Base-by-base conservation (phyloP, 2,113 vertebrate species). In the Grammatotria lemairii region DNA sequence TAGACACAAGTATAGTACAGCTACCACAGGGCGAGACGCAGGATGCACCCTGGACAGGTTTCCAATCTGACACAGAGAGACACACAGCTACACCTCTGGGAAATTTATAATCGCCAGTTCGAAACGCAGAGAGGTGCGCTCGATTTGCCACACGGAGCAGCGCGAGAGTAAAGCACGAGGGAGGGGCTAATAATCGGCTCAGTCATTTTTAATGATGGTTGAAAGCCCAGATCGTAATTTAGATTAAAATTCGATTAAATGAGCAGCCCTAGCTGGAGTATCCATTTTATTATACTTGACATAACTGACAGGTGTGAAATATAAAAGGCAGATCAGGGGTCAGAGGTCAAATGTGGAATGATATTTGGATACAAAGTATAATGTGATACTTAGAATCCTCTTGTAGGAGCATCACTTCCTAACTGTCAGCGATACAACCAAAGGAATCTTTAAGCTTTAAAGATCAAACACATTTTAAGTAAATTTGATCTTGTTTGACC, bases 101-200 rank as follows among this genome's bases (percentile, higher is more conserved):
- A 60, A 58, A 60, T 60, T 31, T 45, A 47, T 1, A 63, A 63
- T 11, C 2, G 0, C 1, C 28, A 60, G 58, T 11, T 0, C 23
- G 23, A 23, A 23, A 23, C 1, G 23, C 23, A 23, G 23, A 23
- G 23, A 23, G 23, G 23, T 23, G 23, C 23, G 23, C 23, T 23
- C 23, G 23, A 23, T 23, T 23, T 23, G 23, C 3, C 23, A 23
- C 23, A 23, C 23, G 23, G 23, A 23, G 23, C 23, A 23, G 23
- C 23, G 23, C 23, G 23, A 23, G 23, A 23, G 23, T 23, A 23
- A n/a, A n/a, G n/a, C n/a, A n/a, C n/a, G n/a, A n/a, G n/a, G n/a
- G n/a, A n/a, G n/a, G n/a, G n/a, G n/a, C n/a, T n/a, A n/a, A n/a
- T n/a, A n/a, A n/a, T 23, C 23, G 23, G 23, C 23, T 23, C 23